Evolutionary conservation across 2,113 vertebrate species (phyloP).

Genomic region (Pseudorectes ferrugineus): DNA sequence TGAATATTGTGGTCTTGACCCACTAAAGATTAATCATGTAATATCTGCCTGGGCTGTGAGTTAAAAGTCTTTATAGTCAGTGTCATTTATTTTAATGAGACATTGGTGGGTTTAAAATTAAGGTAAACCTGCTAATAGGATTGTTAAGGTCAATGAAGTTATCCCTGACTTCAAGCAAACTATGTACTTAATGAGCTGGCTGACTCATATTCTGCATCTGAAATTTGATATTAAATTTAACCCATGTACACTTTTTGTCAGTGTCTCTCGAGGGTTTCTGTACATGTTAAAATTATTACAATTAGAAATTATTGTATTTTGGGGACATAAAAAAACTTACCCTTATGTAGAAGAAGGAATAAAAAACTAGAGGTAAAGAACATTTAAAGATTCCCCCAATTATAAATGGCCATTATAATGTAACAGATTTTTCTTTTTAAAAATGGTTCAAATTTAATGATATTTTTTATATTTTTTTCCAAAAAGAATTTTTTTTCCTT

Average conservation of each 20-base stretch:
- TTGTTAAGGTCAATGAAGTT: background rate
- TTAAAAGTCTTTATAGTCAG: background rate
- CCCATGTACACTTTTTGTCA: background rate
- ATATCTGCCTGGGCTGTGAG: background rate
- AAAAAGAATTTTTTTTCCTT: background rate
- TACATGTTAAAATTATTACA: background rate
- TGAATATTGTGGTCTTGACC: background rate
- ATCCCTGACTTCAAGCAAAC: background rate
- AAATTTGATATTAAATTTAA: background rate
- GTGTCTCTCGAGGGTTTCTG: background rate
- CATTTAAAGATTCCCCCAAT: background rate
- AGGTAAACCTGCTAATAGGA: background rate
- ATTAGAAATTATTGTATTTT: background rate
- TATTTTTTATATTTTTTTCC: background rate
- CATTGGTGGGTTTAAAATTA: background rate
- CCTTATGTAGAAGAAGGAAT: background rate
- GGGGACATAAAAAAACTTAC: background rate
- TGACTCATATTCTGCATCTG: background rate
- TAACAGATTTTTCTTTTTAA: background rate
- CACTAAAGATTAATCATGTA: background rate
- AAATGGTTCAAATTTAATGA: background rate
- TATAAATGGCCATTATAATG: background rate
- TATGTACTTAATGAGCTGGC: background rate
- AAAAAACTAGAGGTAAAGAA: background rate
- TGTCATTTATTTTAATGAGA: background rate